A percentile compares a stretch with the other conserved stretches of the same genome.
Evolutionary conservation across 2,113 vertebrate genomes (phyloP).

Genomic region (Rhagologus leucostigma): DNA sequence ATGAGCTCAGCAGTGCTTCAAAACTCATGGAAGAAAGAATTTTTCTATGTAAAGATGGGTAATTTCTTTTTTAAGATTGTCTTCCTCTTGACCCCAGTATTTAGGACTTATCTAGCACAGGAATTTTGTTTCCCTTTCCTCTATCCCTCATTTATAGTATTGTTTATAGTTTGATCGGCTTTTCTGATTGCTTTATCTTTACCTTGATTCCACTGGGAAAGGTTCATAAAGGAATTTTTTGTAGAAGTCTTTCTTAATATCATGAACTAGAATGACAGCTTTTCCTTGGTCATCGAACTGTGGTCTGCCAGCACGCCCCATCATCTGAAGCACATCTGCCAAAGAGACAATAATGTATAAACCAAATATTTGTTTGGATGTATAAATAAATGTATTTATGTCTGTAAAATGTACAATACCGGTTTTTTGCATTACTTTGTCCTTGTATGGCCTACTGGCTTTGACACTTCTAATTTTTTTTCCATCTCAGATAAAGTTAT

Average conservation of each 20-base stretch:
- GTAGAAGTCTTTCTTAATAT: constrained; percentile 99
- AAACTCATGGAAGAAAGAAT: neutral
- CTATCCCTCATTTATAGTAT: neutral
- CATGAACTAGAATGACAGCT: constrained; percentile 96
- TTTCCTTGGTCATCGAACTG: constrained; percentile 99
- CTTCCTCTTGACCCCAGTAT: neutral
- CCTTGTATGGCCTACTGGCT: neutral
- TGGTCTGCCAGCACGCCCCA: constrained; percentile 94
- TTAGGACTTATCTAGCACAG: neutral
- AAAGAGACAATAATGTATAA: constrained; percentile 8
- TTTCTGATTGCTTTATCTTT: neutral
- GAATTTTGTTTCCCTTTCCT: neutral
- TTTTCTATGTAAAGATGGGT: neutral
- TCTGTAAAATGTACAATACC: neutral
- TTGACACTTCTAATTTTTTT: neutral
- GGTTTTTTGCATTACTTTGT: neutral
- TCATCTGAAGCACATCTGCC: constrained; percentile 98
- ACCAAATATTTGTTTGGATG: neutral
- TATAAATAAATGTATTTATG: neutral
- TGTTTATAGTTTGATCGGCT: neutral
- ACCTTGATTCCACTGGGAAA: constrained; percentile 98
- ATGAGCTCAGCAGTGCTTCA: neutral
- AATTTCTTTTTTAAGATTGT: neutral
- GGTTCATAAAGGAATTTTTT: constrained; percentile 99
- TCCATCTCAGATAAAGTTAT: neutral